Base-by-base conservation (phyloP, 2,888 invertebrate genomes). In the Serripes groenlandicus region DNA sequence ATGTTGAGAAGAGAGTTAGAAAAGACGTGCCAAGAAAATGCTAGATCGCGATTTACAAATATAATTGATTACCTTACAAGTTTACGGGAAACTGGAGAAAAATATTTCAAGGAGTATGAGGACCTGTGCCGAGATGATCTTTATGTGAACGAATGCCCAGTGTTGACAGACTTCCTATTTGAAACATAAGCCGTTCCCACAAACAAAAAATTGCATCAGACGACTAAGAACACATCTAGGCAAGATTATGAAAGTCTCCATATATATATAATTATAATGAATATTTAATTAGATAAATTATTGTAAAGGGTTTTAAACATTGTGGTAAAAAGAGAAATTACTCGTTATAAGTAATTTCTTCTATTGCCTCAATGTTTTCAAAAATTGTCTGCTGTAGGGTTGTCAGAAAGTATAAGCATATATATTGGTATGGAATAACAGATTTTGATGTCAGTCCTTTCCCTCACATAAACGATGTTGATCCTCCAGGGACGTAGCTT, bases 71-170 rank as follows among this genome's bases (percentile, higher is more conserved):
- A 49, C 15, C 34, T 86, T 0, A 71, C 69, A 28, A 18, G 35
- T 5, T 77, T 77, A 68, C 49, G 83, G n/a, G 81, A 84, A 21
- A n/a, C 35, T 23, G 52, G 73, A 0, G 86, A 86, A 23, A 18
- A 79, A n/a, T 84, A 76, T 49, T 58, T 75, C 2, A 71, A 84
- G 21, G 86, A 86, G 42, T 81, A 77, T 49, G 81, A 84, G 26
- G 62, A 79, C 28, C 18, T 86, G 28, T 86, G 86, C 71, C 66
- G 82, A n/a, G 83, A 86, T 49, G 75, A 81, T 30, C 32, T 81
- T 35, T 49, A 81, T 21, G 54, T 86, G 15, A 77, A 81, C 42
- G 81, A 83, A 42, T 69, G 77, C 9, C 86, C 86, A 7, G 37
- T 77, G 28, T 7, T 86, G 28, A 71, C 69, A 23, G 83, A 86